These are phyloP conservation scores for Patella vulgata DNA, from an alignment of 1,140 invertebrate species.

Conservation along the genomic window DNA sequence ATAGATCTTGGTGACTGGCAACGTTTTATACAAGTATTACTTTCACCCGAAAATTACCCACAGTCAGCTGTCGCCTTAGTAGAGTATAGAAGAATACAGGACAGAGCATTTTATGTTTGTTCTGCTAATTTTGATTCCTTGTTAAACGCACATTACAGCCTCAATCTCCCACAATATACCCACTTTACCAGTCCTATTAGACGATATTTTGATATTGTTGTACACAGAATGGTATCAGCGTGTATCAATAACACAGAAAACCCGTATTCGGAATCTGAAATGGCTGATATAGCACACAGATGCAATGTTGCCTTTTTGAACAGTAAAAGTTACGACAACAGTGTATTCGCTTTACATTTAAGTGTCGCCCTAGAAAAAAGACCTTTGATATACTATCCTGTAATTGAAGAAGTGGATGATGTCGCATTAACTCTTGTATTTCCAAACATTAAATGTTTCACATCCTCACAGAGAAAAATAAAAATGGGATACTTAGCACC, in stretches of 20 bases:
- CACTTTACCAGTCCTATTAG: conserved; percentile 94
- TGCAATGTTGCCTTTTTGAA: too few relatives aligned
- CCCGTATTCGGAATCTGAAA: too few relatives aligned
- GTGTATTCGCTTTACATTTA: too few relatives aligned
- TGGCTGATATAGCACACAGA: too few relatives aligned
- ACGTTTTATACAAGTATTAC: conserved; percentile 43
- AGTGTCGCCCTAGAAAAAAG: too few relatives aligned
- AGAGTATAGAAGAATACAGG: conserved; percentile 30
- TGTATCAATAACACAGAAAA: too few relatives aligned
- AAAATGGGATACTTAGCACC: conserved; percentile 25
- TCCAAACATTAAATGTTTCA: conserved; percentile 26
- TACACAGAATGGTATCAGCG: conserved; percentile 77
- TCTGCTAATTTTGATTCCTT: conserved; percentile 12
- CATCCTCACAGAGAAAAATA: conserved; percentile 21
- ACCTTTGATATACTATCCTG: conserved; percentile 11
- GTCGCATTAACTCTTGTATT: conserved; percentile 37
- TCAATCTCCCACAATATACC: conserved; percentile 86
- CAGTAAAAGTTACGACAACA: too few relatives aligned
- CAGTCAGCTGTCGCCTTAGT: conserved; percentile 41
- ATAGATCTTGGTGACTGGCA: conserved; percentile 29
- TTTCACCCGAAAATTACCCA: conserved; percentile 44
- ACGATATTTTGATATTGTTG: conserved; percentile 89
- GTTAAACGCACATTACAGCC: conserved; percentile 77
- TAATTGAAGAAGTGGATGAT: conserved; percentile 43
- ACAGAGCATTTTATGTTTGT: conserved; percentile 32